Conservation (phyloP, 2,888 invertebrate species). For the Lapara coniferarum region DNA sequence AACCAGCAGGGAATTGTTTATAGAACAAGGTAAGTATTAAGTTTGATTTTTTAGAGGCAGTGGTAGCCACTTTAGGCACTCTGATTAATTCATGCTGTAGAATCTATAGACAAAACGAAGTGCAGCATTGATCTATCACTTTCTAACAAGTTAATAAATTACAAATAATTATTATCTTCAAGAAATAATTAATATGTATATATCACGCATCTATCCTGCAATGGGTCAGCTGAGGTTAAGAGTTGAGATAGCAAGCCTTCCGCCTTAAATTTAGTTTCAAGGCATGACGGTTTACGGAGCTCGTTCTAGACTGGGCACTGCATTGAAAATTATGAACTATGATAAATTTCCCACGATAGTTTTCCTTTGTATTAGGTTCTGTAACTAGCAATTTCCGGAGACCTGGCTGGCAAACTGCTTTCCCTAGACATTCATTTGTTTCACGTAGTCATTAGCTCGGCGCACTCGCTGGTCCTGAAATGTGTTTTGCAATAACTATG, state of each 20-base stretch:
- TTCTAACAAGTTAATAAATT: not conserved
- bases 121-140: too few relatives aligned
- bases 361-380: slow-evolving; percentile 14
- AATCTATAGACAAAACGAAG: too few relatives aligned
- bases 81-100: too few relatives aligned
- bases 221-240: slow-evolving; percentile 20
- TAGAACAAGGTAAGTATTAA: too few relatives aligned
- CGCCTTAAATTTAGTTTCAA: slow-evolving; percentile 21
- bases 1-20: too few relatives aligned
- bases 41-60: too few relatives aligned
- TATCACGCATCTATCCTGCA: slow-evolving; percentile 17
- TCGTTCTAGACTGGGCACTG: not conserved
- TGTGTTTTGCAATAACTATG: not conserved
- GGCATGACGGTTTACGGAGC: not conserved
- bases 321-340: slow-evolving; percentile 1
- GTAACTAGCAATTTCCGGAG: slow-evolving; percentile 18
- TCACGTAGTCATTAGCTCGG: too few relatives aligned
- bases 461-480: too few relatives aligned
- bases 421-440: not conserved
- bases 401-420: not conserved
- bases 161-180: not conserved
- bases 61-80: too few relatives aligned
- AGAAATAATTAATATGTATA: slow-evolving; percentile 24
- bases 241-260: slow-evolving; percentile 20
- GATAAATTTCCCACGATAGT: slow-evolving; percentile 20